phyloP scores from a whole-genome alignment of 1,140 invertebrate genomes.

The Pseudomyrmex flavicornis region DNA sequence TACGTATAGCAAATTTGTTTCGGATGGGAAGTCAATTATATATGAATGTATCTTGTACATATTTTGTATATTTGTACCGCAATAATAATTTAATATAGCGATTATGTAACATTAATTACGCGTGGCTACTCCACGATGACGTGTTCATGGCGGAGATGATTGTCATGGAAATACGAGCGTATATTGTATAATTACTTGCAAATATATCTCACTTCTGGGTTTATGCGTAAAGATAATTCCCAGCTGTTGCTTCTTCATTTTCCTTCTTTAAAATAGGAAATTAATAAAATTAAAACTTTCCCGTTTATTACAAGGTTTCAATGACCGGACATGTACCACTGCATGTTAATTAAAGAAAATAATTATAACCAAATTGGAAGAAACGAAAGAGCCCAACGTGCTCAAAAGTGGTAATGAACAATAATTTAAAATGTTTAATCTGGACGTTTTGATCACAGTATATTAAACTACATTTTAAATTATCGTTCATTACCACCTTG shows the following conservation, averaged over 20 bases:
- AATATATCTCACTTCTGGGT: conserved; percentile 56
- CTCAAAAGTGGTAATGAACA: too few relatives aligned
- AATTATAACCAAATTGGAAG: too few relatives aligned
- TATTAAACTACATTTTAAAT: too few relatives aligned
- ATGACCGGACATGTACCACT: too few relatives aligned
- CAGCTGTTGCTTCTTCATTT: not conserved
- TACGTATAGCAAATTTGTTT: not conserved
- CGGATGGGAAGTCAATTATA: conserved; percentile 40
- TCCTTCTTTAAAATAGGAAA: not conserved
- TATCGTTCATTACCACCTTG: too few relatives aligned
- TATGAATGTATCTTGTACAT: conserved; percentile 69
- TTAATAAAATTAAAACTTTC: not conserved
- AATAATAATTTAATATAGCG: conserved; percentile 67
- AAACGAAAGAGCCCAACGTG: too few relatives aligned
- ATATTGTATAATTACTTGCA: conserved; percentile 58
- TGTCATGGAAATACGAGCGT: not conserved
- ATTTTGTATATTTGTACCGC: conserved; percentile 75
- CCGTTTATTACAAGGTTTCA: too few relatives aligned
- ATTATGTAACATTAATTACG: conserved; percentile 53
- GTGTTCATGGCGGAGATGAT: conserved; percentile 6
- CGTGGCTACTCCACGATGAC: not conserved
- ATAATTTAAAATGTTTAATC: too few relatives aligned
- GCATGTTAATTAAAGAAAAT: too few relatives aligned
- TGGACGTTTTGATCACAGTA: too few relatives aligned
- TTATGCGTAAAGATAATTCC: not conserved